Evolutionary conservation across 2,888 invertebrate species (phyloP).

Genomic region (Melieria crassipennis): DNA sequence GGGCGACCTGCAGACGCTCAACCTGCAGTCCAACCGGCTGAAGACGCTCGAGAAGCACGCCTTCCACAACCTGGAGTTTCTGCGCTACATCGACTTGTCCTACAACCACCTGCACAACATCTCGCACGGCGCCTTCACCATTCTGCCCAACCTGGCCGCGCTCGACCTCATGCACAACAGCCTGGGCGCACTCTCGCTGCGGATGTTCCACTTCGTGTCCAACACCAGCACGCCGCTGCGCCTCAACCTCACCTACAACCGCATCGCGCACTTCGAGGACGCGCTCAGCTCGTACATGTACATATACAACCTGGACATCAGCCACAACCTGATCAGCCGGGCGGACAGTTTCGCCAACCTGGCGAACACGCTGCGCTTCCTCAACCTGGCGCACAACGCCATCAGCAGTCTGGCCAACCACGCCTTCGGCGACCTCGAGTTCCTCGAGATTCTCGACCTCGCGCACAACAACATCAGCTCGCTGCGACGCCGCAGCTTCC

Average conservation of each 20-base stretch:
- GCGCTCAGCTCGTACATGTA: conserved; percentile 67
- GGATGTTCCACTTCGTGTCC: conserved; percentile 76
- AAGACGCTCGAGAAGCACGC: conserved; percentile 75
- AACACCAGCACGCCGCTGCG: conserved; percentile 73
- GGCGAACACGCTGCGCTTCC: conserved; percentile 72
- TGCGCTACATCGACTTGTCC: conserved; percentile 84
- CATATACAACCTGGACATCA: conserved; percentile 77
- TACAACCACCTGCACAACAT: conserved; percentile 82
- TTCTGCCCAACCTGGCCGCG: conserved; percentile 79
- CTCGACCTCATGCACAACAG: conserved; percentile 85
- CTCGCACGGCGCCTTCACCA: conserved; percentile 77
- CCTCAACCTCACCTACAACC: conserved; percentile 81
- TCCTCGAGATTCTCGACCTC: conserved; percentile 79
- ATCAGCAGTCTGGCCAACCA: conserved; percentile 77
- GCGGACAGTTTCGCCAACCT: conserved; percentile 75
- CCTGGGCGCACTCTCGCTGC: conserved; percentile 75
- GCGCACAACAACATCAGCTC: conserved; percentile 78
- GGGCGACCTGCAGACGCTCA: conserved; percentile 78
- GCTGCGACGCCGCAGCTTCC: conserved; percentile 80
- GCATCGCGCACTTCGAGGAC: conserved; percentile 59
- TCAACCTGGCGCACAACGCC: conserved; percentile 79
- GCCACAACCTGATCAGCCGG: conserved; percentile 74
- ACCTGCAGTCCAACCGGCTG: conserved; percentile 82
- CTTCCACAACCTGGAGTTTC: conserved; percentile 80
- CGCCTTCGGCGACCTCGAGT: conserved; percentile 76